These are phyloP conservation scores for Leptopilina myrica DNA, from an alignment of 2,888 invertebrate species.

Conservation along the genomic window DNA sequence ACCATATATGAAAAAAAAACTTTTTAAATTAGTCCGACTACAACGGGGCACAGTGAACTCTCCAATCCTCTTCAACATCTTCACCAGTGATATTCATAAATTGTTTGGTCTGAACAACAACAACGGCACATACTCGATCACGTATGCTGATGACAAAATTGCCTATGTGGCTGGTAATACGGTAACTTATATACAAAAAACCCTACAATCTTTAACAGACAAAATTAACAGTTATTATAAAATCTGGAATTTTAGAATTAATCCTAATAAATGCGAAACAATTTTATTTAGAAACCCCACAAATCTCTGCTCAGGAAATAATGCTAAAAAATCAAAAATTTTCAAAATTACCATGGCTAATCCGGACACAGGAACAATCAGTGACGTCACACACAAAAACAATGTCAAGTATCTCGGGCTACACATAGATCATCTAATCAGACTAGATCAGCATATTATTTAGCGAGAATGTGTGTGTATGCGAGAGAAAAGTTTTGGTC, in stretches of 20 bases:
- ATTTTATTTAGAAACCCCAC: conserved; percentile 46
- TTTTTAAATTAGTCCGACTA: too few species aligned
- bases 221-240: conserved; percentile 48
- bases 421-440: conserved; percentile 47
- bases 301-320: too few species aligned
- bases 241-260: conserved; percentile 51
- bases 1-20: too few species aligned
- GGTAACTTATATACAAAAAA: not conserved
- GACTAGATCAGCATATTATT: conserved; percentile 47
- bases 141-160: too few species aligned
- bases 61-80: too few species aligned
- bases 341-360: conserved; percentile 44
- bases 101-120: too few species aligned
- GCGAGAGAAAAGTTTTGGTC: too few species aligned
- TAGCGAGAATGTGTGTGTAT: too few species aligned
- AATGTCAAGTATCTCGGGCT: conserved; percentile 56
- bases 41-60: too few species aligned
- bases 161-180: conserved; percentile 8
- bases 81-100: too few species aligned
- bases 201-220: conserved; percentile 33
- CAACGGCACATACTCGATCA: too few species aligned
- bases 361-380: not conserved
- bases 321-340: too few species aligned
- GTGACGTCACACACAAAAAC: conserved; percentile 41
- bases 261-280: conserved; percentile 47